phyloP scores from a whole-genome alignment of 1,140 invertebrate genomes.

The Laodelphax striatellus region DNA sequence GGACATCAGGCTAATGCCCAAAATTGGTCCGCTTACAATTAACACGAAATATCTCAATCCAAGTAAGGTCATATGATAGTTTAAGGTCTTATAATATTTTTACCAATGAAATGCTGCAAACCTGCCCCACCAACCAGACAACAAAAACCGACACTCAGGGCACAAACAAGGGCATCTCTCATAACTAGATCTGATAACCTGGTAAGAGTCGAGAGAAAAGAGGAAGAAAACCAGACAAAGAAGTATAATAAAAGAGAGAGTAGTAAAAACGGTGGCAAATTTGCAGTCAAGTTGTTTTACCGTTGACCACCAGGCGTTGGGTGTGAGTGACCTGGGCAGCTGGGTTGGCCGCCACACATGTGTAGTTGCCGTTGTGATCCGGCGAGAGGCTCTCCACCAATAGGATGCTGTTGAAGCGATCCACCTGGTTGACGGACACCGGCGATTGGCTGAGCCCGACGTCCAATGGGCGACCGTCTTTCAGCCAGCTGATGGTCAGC shows the following conservation, averaged over 20 bases:
- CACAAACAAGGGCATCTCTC: too few species aligned
- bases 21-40: too few species aligned
- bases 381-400: constrained; percentile 65
- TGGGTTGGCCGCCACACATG: constrained; percentile 56
- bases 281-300: constrained; percentile 38
- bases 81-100: too few species aligned
- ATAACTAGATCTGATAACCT: too few species aligned
- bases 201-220: constrained; percentile 10
- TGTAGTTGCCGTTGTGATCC: constrained; percentile 65
- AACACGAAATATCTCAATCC: too few species aligned
- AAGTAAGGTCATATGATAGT: too few species aligned
- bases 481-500: constrained; percentile 62
- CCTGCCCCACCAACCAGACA: too few species aligned
- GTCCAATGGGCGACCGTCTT: constrained; percentile 54
- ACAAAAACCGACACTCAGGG: too few species aligned
- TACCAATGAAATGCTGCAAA: too few species aligned
- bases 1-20: too few species aligned
- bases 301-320: constrained; percentile 65
- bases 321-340: constrained; percentile 60
- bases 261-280: constrained; percentile 2
- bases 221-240: constrained; percentile 18
- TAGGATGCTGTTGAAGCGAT: constrained; percentile 65
- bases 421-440: constrained; percentile 55
- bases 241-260: constrained; percentile 20
- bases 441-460: constrained; percentile 11